Conservation (phyloP, 2,113 vertebrate genomes). For the Alligator mississippiensis region DNA sequence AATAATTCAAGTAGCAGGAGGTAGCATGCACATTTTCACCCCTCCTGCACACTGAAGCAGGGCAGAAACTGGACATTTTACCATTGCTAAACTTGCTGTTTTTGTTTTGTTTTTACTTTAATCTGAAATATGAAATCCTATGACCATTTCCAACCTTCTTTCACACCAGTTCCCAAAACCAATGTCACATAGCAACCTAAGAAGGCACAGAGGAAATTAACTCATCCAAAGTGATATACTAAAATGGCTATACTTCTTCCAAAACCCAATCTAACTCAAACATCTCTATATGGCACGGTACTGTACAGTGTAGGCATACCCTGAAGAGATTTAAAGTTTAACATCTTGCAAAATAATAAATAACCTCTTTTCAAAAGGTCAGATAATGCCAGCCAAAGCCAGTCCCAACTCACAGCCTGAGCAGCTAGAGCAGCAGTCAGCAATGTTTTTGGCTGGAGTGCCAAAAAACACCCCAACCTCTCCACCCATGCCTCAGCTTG, state of each 20-base stretch:
- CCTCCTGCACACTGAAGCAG: neutral
- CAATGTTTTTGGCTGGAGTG: too few species aligned
- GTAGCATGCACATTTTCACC: neutral
- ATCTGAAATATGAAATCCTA: neutral
- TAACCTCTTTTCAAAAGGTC: neutral
- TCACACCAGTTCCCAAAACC: neutral
- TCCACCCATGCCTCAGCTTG: too few species aligned
- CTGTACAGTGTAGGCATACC: too few species aligned
- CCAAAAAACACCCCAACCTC: too few species aligned
- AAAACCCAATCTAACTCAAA: too few species aligned
- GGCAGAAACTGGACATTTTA: neutral
- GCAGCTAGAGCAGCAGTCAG: neutral
- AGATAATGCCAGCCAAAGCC: neutral
- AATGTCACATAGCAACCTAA: too few species aligned
- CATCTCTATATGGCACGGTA: too few species aligned
- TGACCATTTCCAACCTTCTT: neutral
- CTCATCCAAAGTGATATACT: too few species aligned
- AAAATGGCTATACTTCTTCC: too few species aligned
- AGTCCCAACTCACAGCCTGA: neutral
- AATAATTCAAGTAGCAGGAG: conserved; percentile 53
- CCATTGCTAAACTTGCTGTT: neutral
- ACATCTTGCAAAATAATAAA: neutral
- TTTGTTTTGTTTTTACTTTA: neutral
- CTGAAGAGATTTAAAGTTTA: too few species aligned
- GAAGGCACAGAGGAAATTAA: too few species aligned